phyloP scores from a whole-genome alignment of 2,797 vertebrate species.

The Argentina silus region DNA sequence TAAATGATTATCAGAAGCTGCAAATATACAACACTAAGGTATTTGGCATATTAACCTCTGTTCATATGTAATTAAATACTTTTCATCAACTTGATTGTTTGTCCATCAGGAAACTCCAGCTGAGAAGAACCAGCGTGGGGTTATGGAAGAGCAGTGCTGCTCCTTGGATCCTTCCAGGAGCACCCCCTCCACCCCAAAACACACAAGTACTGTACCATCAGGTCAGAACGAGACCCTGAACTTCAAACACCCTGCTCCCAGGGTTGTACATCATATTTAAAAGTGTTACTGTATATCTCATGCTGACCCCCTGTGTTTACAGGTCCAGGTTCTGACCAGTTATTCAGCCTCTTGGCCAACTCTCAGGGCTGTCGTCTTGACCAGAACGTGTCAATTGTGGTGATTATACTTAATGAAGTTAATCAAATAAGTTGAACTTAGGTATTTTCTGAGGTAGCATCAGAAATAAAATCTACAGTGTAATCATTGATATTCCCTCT shows the following conservation, averaged over 20 bases:
- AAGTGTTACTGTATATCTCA: constrained; percentile 20
- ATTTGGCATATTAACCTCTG: too few relatives aligned
- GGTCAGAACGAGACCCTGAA: constrained; percentile 22
- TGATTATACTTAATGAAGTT: too few relatives aligned
- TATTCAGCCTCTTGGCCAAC: constrained; percentile 72
- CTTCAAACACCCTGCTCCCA: too few relatives aligned
- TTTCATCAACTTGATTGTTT: too few relatives aligned
- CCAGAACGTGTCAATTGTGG: constrained; percentile 63
- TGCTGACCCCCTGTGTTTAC: constrained; percentile 10
- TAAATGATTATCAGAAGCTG: too few relatives aligned
- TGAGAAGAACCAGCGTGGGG: constrained; percentile 73
- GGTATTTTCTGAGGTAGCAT: too few relatives aligned
- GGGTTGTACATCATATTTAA: too few relatives aligned
- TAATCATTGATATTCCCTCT: too few relatives aligned
- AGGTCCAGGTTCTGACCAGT: constrained; percentile 65
- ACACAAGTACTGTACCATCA: constrained; percentile 3
- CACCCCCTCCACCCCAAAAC: constrained; percentile 54
- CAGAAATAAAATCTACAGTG: too few relatives aligned
- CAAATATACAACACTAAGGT: too few relatives aligned
- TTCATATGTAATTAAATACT: too few relatives aligned
- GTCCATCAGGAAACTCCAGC: background rate
- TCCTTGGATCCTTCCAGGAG: constrained; percentile 58
- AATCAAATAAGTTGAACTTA: too few relatives aligned
- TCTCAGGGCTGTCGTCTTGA: constrained; percentile 74
- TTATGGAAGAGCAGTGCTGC: constrained; percentile 78